Percentiles rank a stretch among this genome's conserved stretches.
These are phyloP conservation scores for Cataglyphis cursor DNA, from an alignment of 2,888 invertebrate species.

Conservation along the genomic window DNA sequence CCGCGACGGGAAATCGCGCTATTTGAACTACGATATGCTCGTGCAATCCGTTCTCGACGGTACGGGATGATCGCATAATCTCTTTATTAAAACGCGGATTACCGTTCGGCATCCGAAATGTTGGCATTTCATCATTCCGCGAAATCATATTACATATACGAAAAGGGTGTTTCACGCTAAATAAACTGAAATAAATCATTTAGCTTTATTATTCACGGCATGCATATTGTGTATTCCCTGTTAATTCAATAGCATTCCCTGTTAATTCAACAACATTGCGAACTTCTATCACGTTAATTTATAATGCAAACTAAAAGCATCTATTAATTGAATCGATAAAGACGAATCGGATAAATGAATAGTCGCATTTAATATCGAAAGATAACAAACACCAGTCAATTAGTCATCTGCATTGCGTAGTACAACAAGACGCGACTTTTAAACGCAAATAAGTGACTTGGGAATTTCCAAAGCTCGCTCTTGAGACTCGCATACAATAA, in stretches of 20 bases:
- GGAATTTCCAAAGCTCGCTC: slow-evolving; percentile 44
- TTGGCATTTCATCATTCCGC: slow-evolving; percentile 24
- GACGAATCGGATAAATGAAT: slow-evolving; percentile 3
- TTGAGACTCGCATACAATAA: slow-evolving; percentile 13
- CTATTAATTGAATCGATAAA: slow-evolving; percentile 30
- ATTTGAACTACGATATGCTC: neutral
- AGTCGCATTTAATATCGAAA: slow-evolving; percentile 28
- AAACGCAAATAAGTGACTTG: slow-evolving; percentile 62
- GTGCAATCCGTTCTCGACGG: slow-evolving; percentile 36
- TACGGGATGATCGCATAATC: slow-evolving; percentile 25
- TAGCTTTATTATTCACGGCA: neutral
- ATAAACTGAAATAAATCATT: neutral
- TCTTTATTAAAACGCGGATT: slow-evolving; percentile 45
- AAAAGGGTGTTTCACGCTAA: neutral
- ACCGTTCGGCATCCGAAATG: slow-evolving; percentile 24
- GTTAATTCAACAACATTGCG: neutral
- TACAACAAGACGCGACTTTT: slow-evolving; percentile 44
- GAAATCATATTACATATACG: neutral
- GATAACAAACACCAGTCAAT: slow-evolving; percentile 30
- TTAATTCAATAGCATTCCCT: neutral
- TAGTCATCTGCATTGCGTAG: slow-evolving; percentile 39
- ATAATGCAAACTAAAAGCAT: neutral
- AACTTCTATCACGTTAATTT: slow-evolving; percentile 10
- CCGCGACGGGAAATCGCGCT: slow-evolving; percentile 51
- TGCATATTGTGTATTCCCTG: neutral